Evolutionary conservation across 1,140 invertebrate species (phyloP), one percentile per base, ranked within the genome.

Genomic region (Heliconius melpomene): DNA sequence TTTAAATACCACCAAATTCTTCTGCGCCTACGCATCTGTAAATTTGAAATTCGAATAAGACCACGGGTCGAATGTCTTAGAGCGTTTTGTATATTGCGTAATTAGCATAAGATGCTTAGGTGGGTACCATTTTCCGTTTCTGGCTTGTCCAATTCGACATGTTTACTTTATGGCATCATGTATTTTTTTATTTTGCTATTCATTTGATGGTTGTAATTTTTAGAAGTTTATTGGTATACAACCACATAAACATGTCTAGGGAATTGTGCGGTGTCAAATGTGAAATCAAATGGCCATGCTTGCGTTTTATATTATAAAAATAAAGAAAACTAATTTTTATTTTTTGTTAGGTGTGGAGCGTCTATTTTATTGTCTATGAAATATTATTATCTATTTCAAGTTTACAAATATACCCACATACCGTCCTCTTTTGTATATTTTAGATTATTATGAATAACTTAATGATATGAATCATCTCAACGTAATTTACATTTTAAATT

Each of bases 1-100:
- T 90, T 88, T 86, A 89, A 90, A 88, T 84, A 88, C 79, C 87
- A 86, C 82, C 85, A 88, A 90, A 90, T 90, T 91, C 88, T 85
- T 87, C 77, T 85, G 86, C 91, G 89, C 92, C 92, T 87, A 94
- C 92, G 91, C 89, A 85, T 83, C 81, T 90, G 85, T 88, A 93
- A 87, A 93, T 91, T 92, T 88, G 85, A 92, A 92, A 89, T 90
- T 91, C 88, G 87, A 89, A 91, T 85, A 83, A 81, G 81, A 73
- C 83, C 85, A 72, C 71, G 71, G 23, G 29, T 82, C 77, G 77
- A 86, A 87, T 84, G 85, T 85, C 74, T 85, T 79, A 83, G 79
- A 86, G 81, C 85, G 77, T 85, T 85, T 85, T 83, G 80, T 83
- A 73, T 57, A 38, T 23, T 70, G 79, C 78, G 80, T 86, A 90